Conservation (phyloP, 2,888 invertebrate species). For the Lathronympha strigana region DNA sequence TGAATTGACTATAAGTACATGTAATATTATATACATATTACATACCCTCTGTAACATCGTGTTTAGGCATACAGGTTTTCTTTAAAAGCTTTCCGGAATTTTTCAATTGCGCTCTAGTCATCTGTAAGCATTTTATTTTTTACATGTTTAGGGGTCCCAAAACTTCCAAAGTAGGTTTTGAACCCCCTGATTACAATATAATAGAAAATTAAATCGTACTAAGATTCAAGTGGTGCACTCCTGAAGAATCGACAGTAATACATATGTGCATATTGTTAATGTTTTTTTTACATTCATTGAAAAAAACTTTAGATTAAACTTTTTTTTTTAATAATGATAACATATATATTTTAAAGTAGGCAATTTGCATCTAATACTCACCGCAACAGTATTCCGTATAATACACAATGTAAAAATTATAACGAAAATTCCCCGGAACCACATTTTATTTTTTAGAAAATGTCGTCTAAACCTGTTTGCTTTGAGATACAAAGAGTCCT, state of each 20-base stretch:
- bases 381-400: conserved; percentile 20
- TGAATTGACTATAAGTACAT: too few species aligned
- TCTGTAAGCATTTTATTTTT: conserved; percentile 49
- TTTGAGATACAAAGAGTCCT: conserved; percentile 8
- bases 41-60: conserved; percentile 60
- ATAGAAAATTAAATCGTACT: too few species aligned
- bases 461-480: background rate
- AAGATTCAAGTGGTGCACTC: too few species aligned
- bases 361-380: conserved; percentile 1
- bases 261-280: too few species aligned
- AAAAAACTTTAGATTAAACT: too few species aligned
- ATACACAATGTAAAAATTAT: conserved; percentile 9
- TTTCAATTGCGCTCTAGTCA: conserved; percentile 62
- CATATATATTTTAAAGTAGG: background rate
- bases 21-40: background rate
- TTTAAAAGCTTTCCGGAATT: conserved; percentile 58
- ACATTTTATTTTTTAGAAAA: conserved; percentile 8
- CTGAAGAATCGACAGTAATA: too few species aligned
- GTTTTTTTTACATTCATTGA: too few species aligned
- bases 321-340: too few species aligned
- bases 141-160: too few species aligned
- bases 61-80: conserved; percentile 61
- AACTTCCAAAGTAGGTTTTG: too few species aligned
- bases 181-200: too few species aligned
- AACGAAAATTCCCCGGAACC: background rate